Base-by-base conservation (phyloP, 2,113 vertebrate genomes). In the Phaetusa simplex region DNA sequence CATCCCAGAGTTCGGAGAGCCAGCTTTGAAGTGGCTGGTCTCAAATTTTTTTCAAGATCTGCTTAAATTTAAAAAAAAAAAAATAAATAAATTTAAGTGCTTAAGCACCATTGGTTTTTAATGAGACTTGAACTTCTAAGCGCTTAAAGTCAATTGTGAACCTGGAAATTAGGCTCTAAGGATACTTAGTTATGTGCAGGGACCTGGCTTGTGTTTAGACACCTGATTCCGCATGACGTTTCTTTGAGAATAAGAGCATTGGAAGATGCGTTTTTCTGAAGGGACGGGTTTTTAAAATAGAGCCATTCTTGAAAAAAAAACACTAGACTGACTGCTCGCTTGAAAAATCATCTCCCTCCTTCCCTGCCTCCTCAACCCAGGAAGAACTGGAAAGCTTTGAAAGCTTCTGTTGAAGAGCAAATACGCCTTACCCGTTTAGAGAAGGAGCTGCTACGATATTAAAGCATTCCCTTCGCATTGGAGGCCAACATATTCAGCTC, bases 1-100 rank as follows among this genome's bases (percentile, higher is more conserved):
- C 96, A 58, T 62, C 88, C 88, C 64, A 24, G 70, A 77, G 70
- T 95, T 94, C 0, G 6, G 82, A 69, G 71, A 91, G 29, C 19
- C 58, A 42, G 82, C 96, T 95, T 95, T 95, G 91, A 96, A 91
- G 94, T 95, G 71, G 88, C 34, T 78, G 62, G 87, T 70, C 80
- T 90, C 21, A 86, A 85, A 2, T 79, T 86, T 93, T 94, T 94
- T 90, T 79, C 23, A 43, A 77, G 66, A 93, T 72, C 40, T 94
- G n/a, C 79, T 85, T 82, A 72, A 90, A 67, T 86, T 88, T 4
- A 14, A 14, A 49, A 73, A 32, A 20, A 32, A 55, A 82, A 34
- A 34, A 40, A 40, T 40, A 40, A 8, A 43, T 16, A 34, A 62
- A 67, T 16, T 6, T 8, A 52, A 80, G 29, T 56, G 49, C 43